phyloP scores from a whole-genome alignment of 2,113 vertebrate genomes.

The Toxostoma redivivum region DNA sequence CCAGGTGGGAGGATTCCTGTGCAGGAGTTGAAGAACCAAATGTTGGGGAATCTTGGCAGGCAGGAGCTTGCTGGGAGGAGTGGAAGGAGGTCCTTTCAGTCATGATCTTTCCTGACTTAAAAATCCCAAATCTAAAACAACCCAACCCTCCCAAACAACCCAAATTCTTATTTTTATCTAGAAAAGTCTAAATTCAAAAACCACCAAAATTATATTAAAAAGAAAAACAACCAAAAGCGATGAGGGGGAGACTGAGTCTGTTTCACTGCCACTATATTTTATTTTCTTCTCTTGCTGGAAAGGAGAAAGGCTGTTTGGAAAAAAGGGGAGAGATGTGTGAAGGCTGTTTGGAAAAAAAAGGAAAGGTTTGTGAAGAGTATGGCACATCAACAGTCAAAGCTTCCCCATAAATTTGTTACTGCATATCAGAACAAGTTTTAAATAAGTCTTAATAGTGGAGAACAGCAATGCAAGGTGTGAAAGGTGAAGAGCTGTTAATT shows the following conservation, averaged over 20 bases:
- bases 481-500: neutral
- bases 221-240: neutral
- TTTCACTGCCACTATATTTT: neutral
- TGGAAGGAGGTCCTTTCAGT: neutral
- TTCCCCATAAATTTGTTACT: neutral
- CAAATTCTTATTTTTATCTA: neutral
- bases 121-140: neutral
- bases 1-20: neutral
- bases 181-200: neutral
- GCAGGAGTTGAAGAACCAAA: neutral
- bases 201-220: neutral
- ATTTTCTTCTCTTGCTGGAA: neutral
- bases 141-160: rapidly evolving
- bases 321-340: neutral
- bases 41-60: neutral
- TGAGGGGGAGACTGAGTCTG: rapidly evolving
- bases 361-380: neutral
- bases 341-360: neutral
- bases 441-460: neutral
- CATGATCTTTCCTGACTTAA: neutral
- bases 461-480: neutral
- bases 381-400: neutral
- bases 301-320: neutral
- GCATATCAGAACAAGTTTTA: neutral
- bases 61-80: neutral